Percentiles rank a stretch among this genome's conserved stretches.
Conservation (phyloP, 1,140 invertebrate genomes). For the Danaus melanippus region DNA sequence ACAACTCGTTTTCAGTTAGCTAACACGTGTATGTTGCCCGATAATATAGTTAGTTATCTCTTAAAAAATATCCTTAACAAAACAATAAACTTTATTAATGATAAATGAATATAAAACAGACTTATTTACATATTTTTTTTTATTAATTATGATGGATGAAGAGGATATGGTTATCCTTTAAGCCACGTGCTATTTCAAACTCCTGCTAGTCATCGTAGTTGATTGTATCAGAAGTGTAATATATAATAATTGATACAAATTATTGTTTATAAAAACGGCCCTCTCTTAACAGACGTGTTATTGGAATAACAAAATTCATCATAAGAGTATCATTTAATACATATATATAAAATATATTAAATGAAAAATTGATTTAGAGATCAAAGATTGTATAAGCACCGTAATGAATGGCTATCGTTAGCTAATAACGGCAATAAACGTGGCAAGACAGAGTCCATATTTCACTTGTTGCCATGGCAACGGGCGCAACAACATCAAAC, state of each 20-base stretch:
- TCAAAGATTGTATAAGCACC: conserved; percentile 16
- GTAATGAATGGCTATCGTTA: conserved; percentile 54
- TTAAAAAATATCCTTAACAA: no score
- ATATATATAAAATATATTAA: background rate
- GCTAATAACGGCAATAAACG: conserved; percentile 52
- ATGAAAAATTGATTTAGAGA: conserved; percentile 8
- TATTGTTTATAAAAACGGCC: conserved; percentile 52
- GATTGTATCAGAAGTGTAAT: conserved; percentile 57
- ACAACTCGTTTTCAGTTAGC: no score
- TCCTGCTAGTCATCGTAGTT: conserved; percentile 53
- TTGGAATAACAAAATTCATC: no score
- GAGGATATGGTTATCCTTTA: conserved; percentile 30
- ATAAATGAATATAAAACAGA: no score
- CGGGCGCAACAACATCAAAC: conserved; percentile 48
- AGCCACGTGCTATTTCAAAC: conserved; percentile 44
- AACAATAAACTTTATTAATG: no score
- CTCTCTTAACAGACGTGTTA: background rate
- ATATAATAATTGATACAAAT: conserved; percentile 57
- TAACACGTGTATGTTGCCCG: no score
- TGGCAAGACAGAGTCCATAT: conserved; percentile 52
- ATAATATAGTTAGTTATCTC: no score
- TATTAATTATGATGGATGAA: conserved; percentile 1
- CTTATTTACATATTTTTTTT: no score
- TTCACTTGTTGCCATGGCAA: conserved; percentile 57
- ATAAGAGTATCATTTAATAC: no score